Evolutionary conservation across 1,140 invertebrate species (phyloP).

Genomic region (Sarcophaga bullata): DNA sequence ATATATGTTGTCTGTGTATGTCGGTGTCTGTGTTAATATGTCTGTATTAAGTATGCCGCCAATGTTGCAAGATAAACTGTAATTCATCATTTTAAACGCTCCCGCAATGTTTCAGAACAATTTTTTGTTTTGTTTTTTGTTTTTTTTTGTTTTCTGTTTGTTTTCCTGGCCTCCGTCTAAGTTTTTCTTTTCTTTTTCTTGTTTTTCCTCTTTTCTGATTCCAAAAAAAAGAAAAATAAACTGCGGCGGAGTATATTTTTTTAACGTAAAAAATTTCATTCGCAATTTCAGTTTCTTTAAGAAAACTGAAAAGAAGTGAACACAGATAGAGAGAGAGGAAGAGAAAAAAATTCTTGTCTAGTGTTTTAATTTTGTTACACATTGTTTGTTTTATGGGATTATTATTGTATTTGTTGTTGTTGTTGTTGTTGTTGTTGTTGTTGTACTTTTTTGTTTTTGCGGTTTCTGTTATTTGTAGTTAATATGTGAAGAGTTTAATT

Average conservation of each 20-base stretch:
- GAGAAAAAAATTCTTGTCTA: too few relatives aligned
- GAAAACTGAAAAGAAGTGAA: too few relatives aligned
- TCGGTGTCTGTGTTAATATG: neutral
- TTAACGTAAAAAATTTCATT: neutral
- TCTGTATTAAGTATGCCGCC: conserved; percentile 30
- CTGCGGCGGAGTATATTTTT: neutral
- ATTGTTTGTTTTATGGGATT: too few relatives aligned
- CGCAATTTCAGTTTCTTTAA: neutral
- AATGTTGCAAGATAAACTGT: conserved; percentile 30
- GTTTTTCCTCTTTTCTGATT: neutral
- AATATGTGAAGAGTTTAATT: neutral
- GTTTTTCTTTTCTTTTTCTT: too few relatives aligned
- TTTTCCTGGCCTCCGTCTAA: neutral
- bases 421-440: neutral
- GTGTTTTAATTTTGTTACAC: neutral
- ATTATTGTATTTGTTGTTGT: neutral
- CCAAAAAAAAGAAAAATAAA: neutral
- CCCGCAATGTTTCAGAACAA: neutral
- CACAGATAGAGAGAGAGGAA: too few relatives aligned
- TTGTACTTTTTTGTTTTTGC: neutral
- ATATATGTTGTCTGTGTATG: neutral
- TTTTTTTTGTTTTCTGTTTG: neutral
- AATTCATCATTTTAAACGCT: conserved; percentile 39
- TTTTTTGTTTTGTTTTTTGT: too few relatives aligned
- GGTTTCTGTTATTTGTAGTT: neutral